phyloP scores from a whole-genome alignment of 2,888 invertebrate genomes.

The Caenorhabditis sp. region DNA sequence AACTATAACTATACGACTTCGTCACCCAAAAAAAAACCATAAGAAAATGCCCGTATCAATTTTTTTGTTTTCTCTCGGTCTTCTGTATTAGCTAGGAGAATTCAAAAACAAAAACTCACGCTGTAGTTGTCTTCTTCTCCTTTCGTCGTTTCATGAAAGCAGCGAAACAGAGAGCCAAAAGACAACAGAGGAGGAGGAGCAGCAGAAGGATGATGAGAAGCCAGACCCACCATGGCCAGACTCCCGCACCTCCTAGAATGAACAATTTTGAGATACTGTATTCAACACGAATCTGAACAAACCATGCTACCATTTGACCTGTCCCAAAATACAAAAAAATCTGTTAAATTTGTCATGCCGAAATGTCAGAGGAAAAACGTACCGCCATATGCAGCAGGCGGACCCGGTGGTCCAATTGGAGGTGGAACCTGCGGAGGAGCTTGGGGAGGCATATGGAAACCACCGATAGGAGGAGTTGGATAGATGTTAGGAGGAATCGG shows the following conservation, averaged over 20 bases:
- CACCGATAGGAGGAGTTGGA: conserved; percentile 64
- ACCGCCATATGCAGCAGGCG: conserved; percentile 39
- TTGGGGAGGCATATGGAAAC: conserved; percentile 49
- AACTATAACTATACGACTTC: conserved; percentile 53
- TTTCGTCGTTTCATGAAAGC: conserved; percentile 50
- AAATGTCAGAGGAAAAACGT: conserved; percentile 14
- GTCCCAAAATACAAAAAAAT: conserved; percentile 1
- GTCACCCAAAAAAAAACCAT: conserved; percentile 16
- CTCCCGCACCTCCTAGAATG: conserved; percentile 45
- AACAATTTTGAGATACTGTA: background rate
- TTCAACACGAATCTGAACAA: background rate
- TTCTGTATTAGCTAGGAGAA: conserved; percentile 7
- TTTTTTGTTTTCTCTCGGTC: conserved; percentile 28
- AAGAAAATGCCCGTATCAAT: conserved; percentile 18
- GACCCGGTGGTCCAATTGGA: conserved; percentile 44
- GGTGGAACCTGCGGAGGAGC: conserved; percentile 40
- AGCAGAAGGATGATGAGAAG: conserved; percentile 74
- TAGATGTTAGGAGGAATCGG: conserved; percentile 61
- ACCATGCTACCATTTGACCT: background rate
- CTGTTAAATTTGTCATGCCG: too few relatives aligned
- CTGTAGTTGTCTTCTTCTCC: conserved; percentile 38
- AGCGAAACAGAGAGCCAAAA: conserved; percentile 70
- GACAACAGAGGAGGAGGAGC: conserved; percentile 73
- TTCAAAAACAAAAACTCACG: conserved; percentile 38
- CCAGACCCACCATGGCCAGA: conserved; percentile 79